Conservation (phyloP, 2,888 invertebrate genomes). For the Hypolimnas misippus region DNA sequence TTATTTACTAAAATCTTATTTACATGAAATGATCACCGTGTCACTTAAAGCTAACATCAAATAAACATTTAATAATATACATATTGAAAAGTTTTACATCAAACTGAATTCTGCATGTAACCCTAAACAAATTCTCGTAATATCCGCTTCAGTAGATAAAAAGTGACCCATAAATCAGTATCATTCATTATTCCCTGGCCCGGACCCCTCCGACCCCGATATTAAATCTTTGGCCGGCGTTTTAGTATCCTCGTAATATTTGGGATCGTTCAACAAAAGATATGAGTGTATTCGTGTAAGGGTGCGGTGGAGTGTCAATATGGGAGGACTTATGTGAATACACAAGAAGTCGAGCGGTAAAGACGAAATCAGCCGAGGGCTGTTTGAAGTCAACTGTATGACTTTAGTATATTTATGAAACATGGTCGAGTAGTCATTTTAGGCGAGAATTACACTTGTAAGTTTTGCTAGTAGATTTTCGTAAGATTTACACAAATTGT, state of each 20-base stretch:
- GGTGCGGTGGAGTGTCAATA: slow-evolving; percentile 60
- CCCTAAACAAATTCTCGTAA: slow-evolving; percentile 18
- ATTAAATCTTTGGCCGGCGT: slow-evolving; percentile 17
- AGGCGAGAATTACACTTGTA: not conserved
- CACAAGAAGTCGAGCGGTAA: slow-evolving; percentile 46
- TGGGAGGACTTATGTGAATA: slow-evolving; percentile 65
- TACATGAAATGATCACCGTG: too few relatives aligned
- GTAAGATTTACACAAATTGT: too few relatives aligned
- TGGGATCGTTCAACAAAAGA: slow-evolving; percentile 62
- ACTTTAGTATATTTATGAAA: not conserved
- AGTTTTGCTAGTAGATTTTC: too few relatives aligned
- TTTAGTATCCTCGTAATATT: slow-evolving; percentile 50
- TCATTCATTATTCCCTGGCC: slow-evolving; percentile 24
- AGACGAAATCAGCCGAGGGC: slow-evolving; percentile 16
- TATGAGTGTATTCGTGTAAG: slow-evolving; percentile 59
- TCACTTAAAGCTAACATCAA: too few relatives aligned
- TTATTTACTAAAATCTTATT: too few relatives aligned
- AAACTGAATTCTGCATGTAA: not conserved
- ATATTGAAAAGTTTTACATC: not conserved
- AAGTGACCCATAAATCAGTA: slow-evolving; percentile 29
- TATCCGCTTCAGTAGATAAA: slow-evolving; percentile 13
- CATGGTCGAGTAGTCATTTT: not conserved
- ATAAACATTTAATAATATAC: not conserved
- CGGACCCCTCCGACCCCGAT: slow-evolving; percentile 19
- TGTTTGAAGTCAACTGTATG: slow-evolving; percentile 6